Evolutionary conservation across 2,888 invertebrate species (phyloP), one percentile per base, ranked within the genome.

Genomic region (Cosmorhoe ocellata): DNA sequence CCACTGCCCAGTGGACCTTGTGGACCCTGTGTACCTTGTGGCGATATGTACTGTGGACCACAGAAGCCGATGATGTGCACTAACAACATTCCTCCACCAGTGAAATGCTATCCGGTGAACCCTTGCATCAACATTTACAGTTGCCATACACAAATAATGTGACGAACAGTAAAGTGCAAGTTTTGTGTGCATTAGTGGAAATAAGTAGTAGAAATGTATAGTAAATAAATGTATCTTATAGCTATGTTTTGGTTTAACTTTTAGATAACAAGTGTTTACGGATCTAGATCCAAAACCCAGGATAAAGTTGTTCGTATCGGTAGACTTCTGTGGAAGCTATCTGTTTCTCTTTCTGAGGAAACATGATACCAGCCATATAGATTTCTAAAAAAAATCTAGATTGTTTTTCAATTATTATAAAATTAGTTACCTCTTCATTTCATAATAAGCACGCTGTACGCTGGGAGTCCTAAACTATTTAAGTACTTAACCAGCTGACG

Each of bases 41-140:
- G 45, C 12, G 13, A 40, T 11, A 26, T 22, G 10, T 34, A 31
- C n/a, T 69, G 69, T 45, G 61, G 64, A 13, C 56, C 57, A 0
- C 31, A 44, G 6, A 49, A 52, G 6, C 69, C 75, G 0, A 64
- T 71, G 52, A 10, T 69, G 26, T 81, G 74, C 54, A 63, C 71
- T n/a, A 70, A 58, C 50, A 69, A 57, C 36, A 53, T 64, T 3
- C 76, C 77, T 1, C 74, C 75, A 6, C 48, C 61, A 3, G 69
- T 73, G 31, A 74, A 78, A 47, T 66, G 69, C 46, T 75, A 73
- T 48, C 71, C 74, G 18, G 69, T 82, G 31, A 81, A 81, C 51
- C 87, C 87, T 1, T 84, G 84, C 65, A 88, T 89, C 67, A 87
- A 89, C 56, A 86, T 89, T 59, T 89, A 87, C 74, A 89, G 88